Percentiles rank a stretch among this genome's conserved stretches.
Conservation (phyloP, 2,113 vertebrate genomes). For the Chionis minor region DNA sequence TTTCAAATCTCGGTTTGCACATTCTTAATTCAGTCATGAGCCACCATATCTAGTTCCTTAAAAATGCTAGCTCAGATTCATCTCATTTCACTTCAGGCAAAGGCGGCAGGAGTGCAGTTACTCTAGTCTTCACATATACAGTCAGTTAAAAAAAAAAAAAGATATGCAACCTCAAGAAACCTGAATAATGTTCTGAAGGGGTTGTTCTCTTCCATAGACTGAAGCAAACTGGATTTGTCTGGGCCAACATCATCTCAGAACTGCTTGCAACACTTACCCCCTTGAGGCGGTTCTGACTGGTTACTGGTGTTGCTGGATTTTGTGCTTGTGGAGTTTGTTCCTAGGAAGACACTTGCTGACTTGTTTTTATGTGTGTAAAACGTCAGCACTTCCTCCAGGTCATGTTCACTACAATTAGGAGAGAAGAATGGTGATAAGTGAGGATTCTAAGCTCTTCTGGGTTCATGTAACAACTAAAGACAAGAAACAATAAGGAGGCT, state of each 20-base stretch:
- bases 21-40: neutral
- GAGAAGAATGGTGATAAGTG: neutral
- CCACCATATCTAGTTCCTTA: neutral
- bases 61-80: neutral
- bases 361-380: slow-evolving; percentile 95
- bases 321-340: slow-evolving; percentile 73
- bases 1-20: neutral
- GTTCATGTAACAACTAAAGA: neutral
- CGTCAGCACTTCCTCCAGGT: slow-evolving; percentile 93
- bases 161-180: neutral
- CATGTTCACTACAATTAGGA: slow-evolving; percentile 83
- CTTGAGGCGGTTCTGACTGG: slow-evolving; percentile 54
- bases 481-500: neutral
- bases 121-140: neutral
- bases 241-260: neutral
- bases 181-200: neutral
- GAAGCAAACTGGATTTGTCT: neutral
- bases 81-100: neutral
- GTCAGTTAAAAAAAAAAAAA: neutral
- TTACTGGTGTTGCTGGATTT: slow-evolving; percentile 62
- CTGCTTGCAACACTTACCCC: slow-evolving; percentile 74
- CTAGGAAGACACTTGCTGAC: slow-evolving; percentile 89
- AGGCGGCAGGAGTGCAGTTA: neutral
- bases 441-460: neutral
- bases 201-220: neutral